These are phyloP conservation scores for Silurus aristotelis DNA, from an alignment of 2,797 vertebrate species.

Conservation along the genomic window DNA sequence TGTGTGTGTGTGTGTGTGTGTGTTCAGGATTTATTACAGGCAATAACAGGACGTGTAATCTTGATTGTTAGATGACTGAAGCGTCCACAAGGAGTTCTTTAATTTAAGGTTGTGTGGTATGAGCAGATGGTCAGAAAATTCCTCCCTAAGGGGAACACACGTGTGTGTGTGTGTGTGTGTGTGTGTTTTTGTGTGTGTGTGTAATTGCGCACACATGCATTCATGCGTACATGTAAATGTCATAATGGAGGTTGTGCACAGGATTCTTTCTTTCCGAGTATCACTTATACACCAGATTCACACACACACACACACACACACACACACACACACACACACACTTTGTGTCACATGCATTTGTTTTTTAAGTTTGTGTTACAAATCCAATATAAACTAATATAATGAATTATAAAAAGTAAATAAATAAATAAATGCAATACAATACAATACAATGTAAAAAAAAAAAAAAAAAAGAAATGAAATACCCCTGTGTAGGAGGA, in stretches of 20 bases:
- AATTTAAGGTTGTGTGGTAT: neutral
- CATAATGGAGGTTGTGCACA: neutral
- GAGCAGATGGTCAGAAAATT: constrained; percentile 17
- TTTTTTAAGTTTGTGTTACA: neutral
- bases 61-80: neutral
- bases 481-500: neutral
- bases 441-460: too few relatives aligned
- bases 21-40: neutral
- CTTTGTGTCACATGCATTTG: neutral
- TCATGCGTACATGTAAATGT: neutral
- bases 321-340: constrained; percentile 2
- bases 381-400: neutral
- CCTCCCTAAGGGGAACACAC: neutral
- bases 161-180: neutral
- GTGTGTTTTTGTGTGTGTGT: constrained; percentile 1
- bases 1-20: neutral
- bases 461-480: too few relatives aligned
- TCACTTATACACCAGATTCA: neutral
- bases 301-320: constrained; percentile 17
- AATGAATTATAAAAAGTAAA: neutral
- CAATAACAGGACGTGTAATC: neutral
- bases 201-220: constrained; percentile 1
- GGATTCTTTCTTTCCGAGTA: neutral
- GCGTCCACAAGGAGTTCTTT: neutral
- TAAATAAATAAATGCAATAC: too few relatives aligned